Conservation (phyloP, 2,888 invertebrate genomes). For the Cinara cedri region DNA sequence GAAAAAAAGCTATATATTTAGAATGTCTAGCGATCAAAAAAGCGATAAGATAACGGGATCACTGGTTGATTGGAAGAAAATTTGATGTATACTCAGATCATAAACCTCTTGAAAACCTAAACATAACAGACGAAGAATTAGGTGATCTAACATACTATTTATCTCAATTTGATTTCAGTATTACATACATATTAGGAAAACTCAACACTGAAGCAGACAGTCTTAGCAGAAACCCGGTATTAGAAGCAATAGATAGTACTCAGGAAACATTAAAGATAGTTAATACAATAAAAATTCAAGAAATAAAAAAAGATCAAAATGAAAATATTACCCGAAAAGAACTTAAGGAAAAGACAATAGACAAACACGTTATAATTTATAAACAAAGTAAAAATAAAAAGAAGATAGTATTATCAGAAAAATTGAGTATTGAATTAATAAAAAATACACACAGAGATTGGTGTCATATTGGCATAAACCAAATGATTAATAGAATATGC, state of each 20-base stretch:
- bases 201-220: slow-evolving; percentile 34
- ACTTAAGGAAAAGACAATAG: slow-evolving; percentile 2
- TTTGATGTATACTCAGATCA: slow-evolving; percentile 60
- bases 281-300: slow-evolving; percentile 17
- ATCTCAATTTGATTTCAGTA: slow-evolving; percentile 33
- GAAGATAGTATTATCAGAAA: slow-evolving; percentile 40
- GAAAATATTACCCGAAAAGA: slow-evolving; percentile 8
- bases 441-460: slow-evolving; percentile 36
- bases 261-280: slow-evolving; percentile 20
- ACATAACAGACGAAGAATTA: slow-evolving; percentile 33
- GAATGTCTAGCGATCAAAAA: slow-evolving; percentile 60
- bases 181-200: slow-evolving; percentile 21
- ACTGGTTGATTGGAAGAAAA: slow-evolving; percentile 59
- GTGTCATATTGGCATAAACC: slow-evolving; percentile 56
- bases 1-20: slow-evolving; percentile 59
- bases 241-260: slow-evolving; percentile 16
- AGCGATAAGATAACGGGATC: slow-evolving; percentile 60
- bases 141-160: slow-evolving; percentile 24
- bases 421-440: slow-evolving; percentile 48
- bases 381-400: slow-evolving; percentile 24
- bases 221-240: slow-evolving; percentile 37
- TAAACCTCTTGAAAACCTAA: slow-evolving; percentile 58
- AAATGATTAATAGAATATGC: slow-evolving; percentile 43
- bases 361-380: background rate
- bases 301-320: slow-evolving; percentile 25